These are phyloP conservation scores for Stratiolaelaps scimitus DNA, from an alignment of 1,140 invertebrate species.

Conservation along the genomic window DNA sequence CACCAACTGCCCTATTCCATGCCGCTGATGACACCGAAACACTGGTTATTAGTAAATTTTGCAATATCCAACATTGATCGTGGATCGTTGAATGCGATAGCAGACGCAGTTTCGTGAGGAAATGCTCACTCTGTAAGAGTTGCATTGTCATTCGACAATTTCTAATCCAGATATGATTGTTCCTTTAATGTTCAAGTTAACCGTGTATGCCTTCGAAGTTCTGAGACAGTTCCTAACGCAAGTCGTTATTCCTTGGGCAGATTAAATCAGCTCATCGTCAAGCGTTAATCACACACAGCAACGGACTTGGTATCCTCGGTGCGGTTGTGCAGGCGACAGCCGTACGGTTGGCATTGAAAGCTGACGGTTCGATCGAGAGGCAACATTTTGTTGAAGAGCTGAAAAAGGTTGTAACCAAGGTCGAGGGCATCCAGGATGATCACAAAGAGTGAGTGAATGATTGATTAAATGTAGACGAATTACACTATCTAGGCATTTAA, in stretches of 20 bases:
- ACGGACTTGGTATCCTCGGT: slow-evolving; percentile 53
- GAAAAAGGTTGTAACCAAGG: neutral
- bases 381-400: slow-evolving; percentile 43
- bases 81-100: too few species aligned
- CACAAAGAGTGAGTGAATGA: slow-evolving; percentile 1
- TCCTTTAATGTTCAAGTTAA: too few species aligned
- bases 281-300: slow-evolving; percentile 55
- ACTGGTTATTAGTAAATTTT: slow-evolving; percentile 31
- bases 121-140: too few species aligned
- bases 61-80: neutral
- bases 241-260: neutral
- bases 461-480: neutral
- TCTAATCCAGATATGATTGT: too few species aligned
- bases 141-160: too few species aligned
- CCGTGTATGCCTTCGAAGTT: too few species aligned
- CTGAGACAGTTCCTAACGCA: too few species aligned
- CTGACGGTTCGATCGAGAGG: slow-evolving; percentile 36
- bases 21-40: slow-evolving; percentile 41
- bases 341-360: slow-evolving; percentile 40
- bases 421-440: neutral
- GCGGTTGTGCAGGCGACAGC: slow-evolving; percentile 50
- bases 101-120: too few species aligned
- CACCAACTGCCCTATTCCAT: slow-evolving; percentile 55
- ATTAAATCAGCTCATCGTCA: slow-evolving; percentile 31
- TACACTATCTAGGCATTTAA: too few species aligned